Percentiles rank a stretch among this genome's conserved stretches.
Evolutionary conservation across 2,888 invertebrate species (phyloP).

Genomic region (Agrochola lychnidis): DNA sequence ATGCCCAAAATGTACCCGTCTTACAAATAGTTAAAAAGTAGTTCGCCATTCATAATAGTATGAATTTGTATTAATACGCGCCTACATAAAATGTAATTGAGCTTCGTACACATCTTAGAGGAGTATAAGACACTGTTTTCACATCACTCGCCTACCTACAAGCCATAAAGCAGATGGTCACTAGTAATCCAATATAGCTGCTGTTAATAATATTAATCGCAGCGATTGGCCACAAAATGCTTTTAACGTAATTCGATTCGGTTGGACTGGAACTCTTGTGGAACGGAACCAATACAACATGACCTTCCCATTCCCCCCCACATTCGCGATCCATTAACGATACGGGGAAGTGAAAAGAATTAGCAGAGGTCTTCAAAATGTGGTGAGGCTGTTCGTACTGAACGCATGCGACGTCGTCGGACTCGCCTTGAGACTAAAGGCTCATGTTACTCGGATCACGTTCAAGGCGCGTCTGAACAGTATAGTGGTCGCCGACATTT

Average conservation of each 20-base stretch:
- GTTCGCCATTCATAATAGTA: neutral
- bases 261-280: slow-evolving; percentile 84
- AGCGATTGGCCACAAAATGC: slow-evolving; percentile 88
- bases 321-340: slow-evolving; percentile 67
- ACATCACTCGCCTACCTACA: slow-evolving; percentile 60
- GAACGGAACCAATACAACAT: slow-evolving; percentile 80
- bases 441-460: slow-evolving; percentile 89
- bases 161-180: slow-evolving; percentile 73
- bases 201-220: slow-evolving; percentile 87
- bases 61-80: slow-evolving; percentile 5
- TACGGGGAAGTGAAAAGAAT: slow-evolving; percentile 72
- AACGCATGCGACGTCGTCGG: slow-evolving; percentile 81
- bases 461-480: slow-evolving; percentile 86
- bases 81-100: slow-evolving; percentile 25
- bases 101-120: slow-evolving; percentile 17
- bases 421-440: slow-evolving; percentile 87
- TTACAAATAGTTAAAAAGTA: neutral
- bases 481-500: slow-evolving; percentile 77
- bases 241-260: slow-evolving; percentile 89
- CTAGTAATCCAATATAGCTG: slow-evolving; percentile 83
- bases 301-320: slow-evolving; percentile 75
- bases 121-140: slow-evolving; percentile 48
- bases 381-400: slow-evolving; percentile 77
- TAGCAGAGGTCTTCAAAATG: slow-evolving; percentile 76
- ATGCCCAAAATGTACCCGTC: neutral